Percentiles rank a stretch among this genome's conserved stretches.
These are phyloP conservation scores for Platypus cylindrus DNA, from an alignment of 2,888 invertebrate species.

Conservation along the genomic window DNA sequence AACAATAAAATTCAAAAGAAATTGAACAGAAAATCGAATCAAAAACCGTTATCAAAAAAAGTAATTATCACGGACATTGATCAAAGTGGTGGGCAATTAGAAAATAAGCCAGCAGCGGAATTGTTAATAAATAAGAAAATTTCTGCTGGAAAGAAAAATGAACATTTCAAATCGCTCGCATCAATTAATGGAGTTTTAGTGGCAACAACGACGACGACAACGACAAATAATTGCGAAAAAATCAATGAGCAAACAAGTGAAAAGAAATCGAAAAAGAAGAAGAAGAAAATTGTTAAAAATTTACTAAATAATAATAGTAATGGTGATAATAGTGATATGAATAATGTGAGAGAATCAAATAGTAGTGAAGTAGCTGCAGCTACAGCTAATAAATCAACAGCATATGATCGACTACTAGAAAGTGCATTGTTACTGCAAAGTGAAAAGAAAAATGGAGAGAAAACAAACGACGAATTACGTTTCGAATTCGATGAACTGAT, in stretches of 20 bases:
- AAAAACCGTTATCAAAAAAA: conserved; percentile 22
- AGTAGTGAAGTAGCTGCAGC: conserved; percentile 21
- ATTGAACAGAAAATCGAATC: conserved; percentile 21
- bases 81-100: no score
- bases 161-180: no score
- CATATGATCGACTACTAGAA: conserved; percentile 28
- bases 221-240: conserved; percentile 3
- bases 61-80: conserved; percentile 31
- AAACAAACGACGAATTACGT: conserved; percentile 33
- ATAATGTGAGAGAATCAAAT: no score
- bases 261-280: conserved; percentile 24
- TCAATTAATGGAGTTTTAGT: conserved; percentile 12
- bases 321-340: no score
- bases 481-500: conserved; percentile 34
- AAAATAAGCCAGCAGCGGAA: no score
- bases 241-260: conserved; percentile 5
- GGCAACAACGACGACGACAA: conserved; percentile 12
- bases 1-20: conserved; percentile 16
- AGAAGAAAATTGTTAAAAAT: conserved; percentile 17
- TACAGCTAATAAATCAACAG: conserved; percentile 21
- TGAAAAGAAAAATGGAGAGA: conserved; percentile 23
- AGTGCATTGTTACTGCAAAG: conserved; percentile 18
- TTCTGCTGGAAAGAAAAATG: conserved; percentile 14
- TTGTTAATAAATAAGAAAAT: no score
- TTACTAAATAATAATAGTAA: conserved; percentile 5